phyloP scores from a whole-genome alignment of 2,113 vertebrate genomes.

The Ceyx melanurus region DNA sequence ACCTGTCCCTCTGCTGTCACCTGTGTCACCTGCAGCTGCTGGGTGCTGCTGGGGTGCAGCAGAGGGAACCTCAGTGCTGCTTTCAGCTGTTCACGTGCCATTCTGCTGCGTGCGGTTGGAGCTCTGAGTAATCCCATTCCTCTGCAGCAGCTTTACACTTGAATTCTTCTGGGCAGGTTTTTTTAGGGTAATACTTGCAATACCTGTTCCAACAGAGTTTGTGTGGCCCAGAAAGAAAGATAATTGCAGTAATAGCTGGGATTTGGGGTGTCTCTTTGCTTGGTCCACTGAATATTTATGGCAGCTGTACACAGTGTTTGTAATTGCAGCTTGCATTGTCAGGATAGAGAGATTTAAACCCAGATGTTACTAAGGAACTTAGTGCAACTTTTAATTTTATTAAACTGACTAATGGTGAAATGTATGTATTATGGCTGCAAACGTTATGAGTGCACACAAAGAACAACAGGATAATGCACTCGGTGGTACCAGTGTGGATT shows the following conservation, averaged over 20 bases:
- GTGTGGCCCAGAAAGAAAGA: constrained; percentile 57
- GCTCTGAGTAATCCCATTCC: not conserved
- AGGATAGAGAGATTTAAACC: constrained; percentile 38
- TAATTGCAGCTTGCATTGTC: constrained; percentile 51
- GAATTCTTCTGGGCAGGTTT: constrained; percentile 50
- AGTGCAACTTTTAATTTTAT: constrained; percentile 34
- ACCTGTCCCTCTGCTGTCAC: not conserved
- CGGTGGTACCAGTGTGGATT: not conserved
- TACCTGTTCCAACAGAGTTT: constrained; percentile 67
- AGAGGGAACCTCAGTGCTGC: not conserved
- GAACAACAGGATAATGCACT: not conserved
- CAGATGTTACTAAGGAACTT: constrained; percentile 30
- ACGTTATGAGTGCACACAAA: not conserved
- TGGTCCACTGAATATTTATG: constrained; percentile 68
- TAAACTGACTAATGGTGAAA: constrained; percentile 49
- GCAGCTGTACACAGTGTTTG: constrained; percentile 28
- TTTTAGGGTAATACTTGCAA: constrained; percentile 29
- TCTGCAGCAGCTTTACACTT: constrained; percentile 49
- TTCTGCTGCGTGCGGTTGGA: constrained; percentile 23
- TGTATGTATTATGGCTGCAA: not conserved
- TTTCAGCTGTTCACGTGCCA: not conserved
- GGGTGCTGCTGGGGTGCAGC: not conserved
- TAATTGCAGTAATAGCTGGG: constrained; percentile 67
- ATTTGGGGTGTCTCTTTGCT: constrained; percentile 60
- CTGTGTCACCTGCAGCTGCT: not conserved